These are phyloP conservation scores for Tricholauxania praeusta DNA, from an alignment of 2,888 invertebrate species.

Conservation along the genomic window DNA sequence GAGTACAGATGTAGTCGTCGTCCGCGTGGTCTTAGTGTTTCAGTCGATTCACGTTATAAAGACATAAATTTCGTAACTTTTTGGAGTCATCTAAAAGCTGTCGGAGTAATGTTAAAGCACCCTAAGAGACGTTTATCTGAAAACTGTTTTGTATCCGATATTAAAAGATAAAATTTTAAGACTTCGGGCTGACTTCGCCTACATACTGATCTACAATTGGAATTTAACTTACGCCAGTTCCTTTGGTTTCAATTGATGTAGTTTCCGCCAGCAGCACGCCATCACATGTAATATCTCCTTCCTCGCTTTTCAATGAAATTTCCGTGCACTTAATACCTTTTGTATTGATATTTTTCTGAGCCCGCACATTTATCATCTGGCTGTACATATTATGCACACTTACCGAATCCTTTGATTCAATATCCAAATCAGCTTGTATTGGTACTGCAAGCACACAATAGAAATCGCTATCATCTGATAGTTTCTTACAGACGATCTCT, in stretches of 20 bases:
- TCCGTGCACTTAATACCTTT: slow-evolving; percentile 58
- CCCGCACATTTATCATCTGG: slow-evolving; percentile 53
- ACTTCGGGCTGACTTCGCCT: too few relatives aligned
- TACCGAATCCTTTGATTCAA: slow-evolving; percentile 52
- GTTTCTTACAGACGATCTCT: slow-evolving; percentile 25
- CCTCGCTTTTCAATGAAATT: slow-evolving; percentile 54
- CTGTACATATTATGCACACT: slow-evolving; percentile 57
- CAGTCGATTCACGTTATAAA: too few relatives aligned
- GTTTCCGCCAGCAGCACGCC: slow-evolving; percentile 59
- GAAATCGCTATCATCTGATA: slow-evolving; percentile 41
- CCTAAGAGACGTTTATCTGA: too few relatives aligned
- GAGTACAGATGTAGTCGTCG: too few relatives aligned
- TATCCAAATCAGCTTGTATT: slow-evolving; percentile 57
- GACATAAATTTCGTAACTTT: too few relatives aligned
- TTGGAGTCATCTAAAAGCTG: too few relatives aligned
- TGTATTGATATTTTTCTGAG: slow-evolving; percentile 53
- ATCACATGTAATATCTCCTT: slow-evolving; percentile 59
- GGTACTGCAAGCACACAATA: slow-evolving; percentile 60
- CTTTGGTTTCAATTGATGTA: slow-evolving; percentile 55
- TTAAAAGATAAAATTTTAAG: too few relatives aligned
- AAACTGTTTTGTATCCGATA: too few relatives aligned
- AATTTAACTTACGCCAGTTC: slow-evolving; percentile 50
- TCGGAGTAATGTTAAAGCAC: too few relatives aligned
- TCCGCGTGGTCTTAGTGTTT: too few relatives aligned
- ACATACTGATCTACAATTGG: neutral